Percentiles rank a stretch among this genome's conserved stretches.
Conservation (phyloP, 1,140 invertebrate species). For the Drosophila lini region DNA sequence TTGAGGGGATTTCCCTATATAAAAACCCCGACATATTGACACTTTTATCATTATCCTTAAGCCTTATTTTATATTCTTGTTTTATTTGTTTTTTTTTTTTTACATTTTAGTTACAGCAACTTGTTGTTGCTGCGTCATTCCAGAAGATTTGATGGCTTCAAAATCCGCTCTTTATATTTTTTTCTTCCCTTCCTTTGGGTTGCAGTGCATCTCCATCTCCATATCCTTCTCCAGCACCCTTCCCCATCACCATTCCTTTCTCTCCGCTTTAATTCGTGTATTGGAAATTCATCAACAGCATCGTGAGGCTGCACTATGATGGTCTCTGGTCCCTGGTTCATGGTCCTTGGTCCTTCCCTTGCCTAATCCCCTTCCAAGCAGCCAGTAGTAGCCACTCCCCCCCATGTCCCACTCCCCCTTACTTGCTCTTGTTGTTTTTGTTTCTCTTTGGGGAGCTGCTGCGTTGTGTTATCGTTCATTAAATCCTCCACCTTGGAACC, state of each 20-base stretch:
- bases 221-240: neutral
- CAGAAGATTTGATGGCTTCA: too few relatives aligned
- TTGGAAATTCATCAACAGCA: constrained; percentile 61
- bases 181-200: neutral
- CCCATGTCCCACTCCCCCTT: neutral
- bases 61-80: neutral
- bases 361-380: neutral
- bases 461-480: constrained; percentile 71
- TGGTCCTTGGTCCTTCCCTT: constrained; percentile 5
- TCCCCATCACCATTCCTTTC: too few relatives aligned
- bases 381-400: neutral
- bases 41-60: neutral
- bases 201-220: neutral
- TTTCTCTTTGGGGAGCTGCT: constrained; percentile 11
- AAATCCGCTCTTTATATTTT: neutral
- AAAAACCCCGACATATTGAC: neutral
- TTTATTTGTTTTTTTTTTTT: neutral
- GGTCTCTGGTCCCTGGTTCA: constrained; percentile 1
- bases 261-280: constrained; percentile 12
- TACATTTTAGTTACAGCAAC: constrained; percentile 19
- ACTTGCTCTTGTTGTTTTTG: neutral
- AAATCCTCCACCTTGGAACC: constrained; percentile 77
- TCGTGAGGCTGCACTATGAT: neutral
- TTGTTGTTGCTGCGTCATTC: constrained; percentile 32
- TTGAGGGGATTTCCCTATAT: neutral